Evolutionary conservation across 2,888 invertebrate genomes (phyloP), one percentile per base, ranked within the genome.

Genomic region (Caenorhabditis sp.): DNA sequence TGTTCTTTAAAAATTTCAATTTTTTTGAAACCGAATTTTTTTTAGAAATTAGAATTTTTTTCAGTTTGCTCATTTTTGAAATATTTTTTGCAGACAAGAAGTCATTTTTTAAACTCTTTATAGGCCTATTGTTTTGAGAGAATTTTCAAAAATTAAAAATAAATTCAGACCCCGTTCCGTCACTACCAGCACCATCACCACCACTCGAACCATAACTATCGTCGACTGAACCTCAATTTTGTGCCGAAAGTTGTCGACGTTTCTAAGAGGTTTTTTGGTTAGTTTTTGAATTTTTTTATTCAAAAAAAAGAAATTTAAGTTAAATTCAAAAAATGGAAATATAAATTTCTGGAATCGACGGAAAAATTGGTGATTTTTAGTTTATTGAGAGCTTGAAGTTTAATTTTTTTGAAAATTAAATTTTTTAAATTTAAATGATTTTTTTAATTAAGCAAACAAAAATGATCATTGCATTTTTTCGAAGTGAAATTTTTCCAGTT

Each of bases 91-190:
- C n/a, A n/a, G n/a, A n/a, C n/a, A n/a, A n/a, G n/a, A n/a, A n/a
- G n/a, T n/a, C n/a, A n/a, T 50, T 50, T 50, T 20, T 32, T 32
- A 32, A 32, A 32, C 9, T 32, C 9, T 32, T 32, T 32, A 9
- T 32, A 32, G 9, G 9, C 13, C 15, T 44, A 44, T 15, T 44
- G 44, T 44, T 32, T 32, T 32, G 32, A 32, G 9, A 32, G 9
- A 32, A 32, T 32, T 32, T 32, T 32, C 9, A 6, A 4, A 32
- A 50, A 1, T 50, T 18, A 2, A 8, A 50, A 50, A 50, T 18
- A 18, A n/a, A n/a, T 74, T 9, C 62, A 78, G 77, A 51, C 69
- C 5, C 69, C 69, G 1, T 78, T 70, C 62, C 32, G 64, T 8
- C 58, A 51, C n/a, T 51, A 58, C 15, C 74, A 72, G 20, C 56